Evolutionary conservation across 1,140 invertebrate genomes (phyloP).

Genomic region (Linepithema humile): DNA sequence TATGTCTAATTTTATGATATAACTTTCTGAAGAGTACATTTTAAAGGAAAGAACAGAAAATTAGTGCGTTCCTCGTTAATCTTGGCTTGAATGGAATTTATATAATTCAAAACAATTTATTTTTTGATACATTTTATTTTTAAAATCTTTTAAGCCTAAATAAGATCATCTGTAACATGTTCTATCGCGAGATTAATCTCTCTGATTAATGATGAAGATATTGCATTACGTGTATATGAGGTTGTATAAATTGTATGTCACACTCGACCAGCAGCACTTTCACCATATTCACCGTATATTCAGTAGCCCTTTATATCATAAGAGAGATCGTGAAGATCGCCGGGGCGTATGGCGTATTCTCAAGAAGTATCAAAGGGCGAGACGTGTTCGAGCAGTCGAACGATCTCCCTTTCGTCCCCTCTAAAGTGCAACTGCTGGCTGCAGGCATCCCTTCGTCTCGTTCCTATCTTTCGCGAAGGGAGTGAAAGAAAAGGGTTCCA

Average conservation of each 20-base stretch:
- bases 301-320: conserved; percentile 1
- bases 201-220: not conserved
- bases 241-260: no score
- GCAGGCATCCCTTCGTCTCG: conserved; percentile 17
- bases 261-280: conserved; percentile 12
- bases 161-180: not conserved
- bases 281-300: conserved; percentile 33
- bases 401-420: conserved; percentile 40
- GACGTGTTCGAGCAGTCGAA: conserved; percentile 49
- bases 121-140: not conserved
- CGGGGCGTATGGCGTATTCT: conserved; percentile 20
- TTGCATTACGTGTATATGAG: conserved; percentile 20
- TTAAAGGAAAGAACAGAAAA: no score
- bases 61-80: no score
- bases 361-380: conserved; percentile 47
- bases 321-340: conserved; percentile 39
- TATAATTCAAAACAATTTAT: no score
- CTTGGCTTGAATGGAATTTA: no score
- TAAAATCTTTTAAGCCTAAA: not conserved
- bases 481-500: not conserved
- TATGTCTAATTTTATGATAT: no score
- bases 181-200: not conserved
- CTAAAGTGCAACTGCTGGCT: conserved; percentile 29
- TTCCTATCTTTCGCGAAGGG: conserved; percentile 17
- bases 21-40: no score